These are phyloP conservation scores for Drosophila paramelanica DNA, from an alignment of 2,888 invertebrate genomes.

Conservation along the genomic window DNA sequence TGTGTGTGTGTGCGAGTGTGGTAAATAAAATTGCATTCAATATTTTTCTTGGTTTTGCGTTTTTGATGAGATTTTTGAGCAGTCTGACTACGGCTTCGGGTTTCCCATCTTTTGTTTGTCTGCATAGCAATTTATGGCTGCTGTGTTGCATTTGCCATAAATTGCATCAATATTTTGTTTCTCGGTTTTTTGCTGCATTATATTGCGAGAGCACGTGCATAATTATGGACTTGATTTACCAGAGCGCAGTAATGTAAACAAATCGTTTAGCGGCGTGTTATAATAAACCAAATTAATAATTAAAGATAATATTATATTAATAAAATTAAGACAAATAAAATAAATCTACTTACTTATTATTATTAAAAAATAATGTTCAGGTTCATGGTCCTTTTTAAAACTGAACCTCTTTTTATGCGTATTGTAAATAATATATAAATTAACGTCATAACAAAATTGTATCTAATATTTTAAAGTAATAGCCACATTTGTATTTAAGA, in stretches of 20 bases:
- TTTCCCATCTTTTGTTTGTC: slow-evolving; percentile 56
- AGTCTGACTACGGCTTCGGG: slow-evolving; percentile 23
- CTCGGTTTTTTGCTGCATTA: slow-evolving; percentile 25
- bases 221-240: slow-evolving; percentile 53
- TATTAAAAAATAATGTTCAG: no score
- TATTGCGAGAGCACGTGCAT: slow-evolving; percentile 49
- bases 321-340: no score
- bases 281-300: no score
- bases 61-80: slow-evolving; percentile 68
- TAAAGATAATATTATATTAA: no score
- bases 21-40: slow-evolving; percentile 76
- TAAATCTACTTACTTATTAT: neutral
- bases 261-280: neutral
- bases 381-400: no score
- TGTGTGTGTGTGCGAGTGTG: slow-evolving; percentile 49
- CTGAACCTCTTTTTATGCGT: no score
- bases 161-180: slow-evolving; percentile 39
- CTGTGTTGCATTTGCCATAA: slow-evolving; percentile 60
- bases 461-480: no score
- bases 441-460: no score
- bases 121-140: slow-evolving; percentile 67
- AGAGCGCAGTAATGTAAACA: neutral
- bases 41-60: slow-evolving; percentile 60
- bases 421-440: no score
- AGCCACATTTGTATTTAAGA: no score